A percentile compares a stretch with the other conserved stretches of the same genome.
Conservation (phyloP, 2,888 invertebrate genomes). For the Lepidonotus clava region DNA sequence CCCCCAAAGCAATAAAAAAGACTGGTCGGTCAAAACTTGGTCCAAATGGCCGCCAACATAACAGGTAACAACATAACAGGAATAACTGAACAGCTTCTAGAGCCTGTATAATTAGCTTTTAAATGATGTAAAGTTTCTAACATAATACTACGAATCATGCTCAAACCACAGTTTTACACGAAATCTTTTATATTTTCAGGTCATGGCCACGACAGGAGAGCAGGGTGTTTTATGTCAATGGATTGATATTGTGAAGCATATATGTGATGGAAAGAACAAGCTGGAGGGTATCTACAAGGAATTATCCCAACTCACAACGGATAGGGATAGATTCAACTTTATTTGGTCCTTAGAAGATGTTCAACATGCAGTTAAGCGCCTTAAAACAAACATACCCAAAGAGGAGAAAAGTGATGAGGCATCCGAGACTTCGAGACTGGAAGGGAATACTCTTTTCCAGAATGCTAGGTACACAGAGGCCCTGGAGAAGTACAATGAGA, state of each 20-base stretch:
- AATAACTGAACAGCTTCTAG: no score
- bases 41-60: no score
- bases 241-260: neutral
- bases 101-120: no score
- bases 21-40: no score
- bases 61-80: no score
- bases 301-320: neutral
- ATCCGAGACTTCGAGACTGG: slow-evolving; percentile 83
- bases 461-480: slow-evolving; percentile 70
- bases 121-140: neutral
- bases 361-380: neutral
- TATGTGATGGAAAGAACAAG: neutral
- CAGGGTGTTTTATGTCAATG: neutral
- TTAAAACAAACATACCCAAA: neutral
- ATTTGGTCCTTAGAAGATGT: neutral
- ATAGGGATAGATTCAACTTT: slow-evolving; percentile 13
- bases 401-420: slow-evolving; percentile 83
- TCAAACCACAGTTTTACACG: no score
- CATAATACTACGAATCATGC: neutral
- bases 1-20: no score
- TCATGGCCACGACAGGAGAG: neutral
- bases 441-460: slow-evolving; percentile 77
- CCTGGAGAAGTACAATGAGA: slow-evolving; percentile 69
- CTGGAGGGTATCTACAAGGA: slow-evolving; percentile 6
- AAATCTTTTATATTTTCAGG: neutral